These are phyloP conservation scores for Naso thynnoides DNA, from an alignment of 2,797 vertebrate genomes.

Conservation along the genomic window DNA sequence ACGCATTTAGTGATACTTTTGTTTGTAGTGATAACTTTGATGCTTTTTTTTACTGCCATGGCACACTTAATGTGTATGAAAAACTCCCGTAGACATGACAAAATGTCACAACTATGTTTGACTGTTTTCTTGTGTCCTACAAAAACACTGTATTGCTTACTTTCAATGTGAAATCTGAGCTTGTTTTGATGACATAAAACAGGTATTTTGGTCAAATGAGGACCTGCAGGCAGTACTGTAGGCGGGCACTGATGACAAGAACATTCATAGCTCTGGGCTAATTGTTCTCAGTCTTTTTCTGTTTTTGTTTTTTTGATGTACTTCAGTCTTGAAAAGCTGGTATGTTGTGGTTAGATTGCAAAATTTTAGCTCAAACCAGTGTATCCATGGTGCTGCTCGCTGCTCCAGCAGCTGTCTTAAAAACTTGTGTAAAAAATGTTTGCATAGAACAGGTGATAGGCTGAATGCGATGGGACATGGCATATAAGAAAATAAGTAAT, in stretches of 20 bases:
- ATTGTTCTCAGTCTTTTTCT: constrained; percentile 3
- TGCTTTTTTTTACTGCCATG: not conserved
- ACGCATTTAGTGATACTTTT: not conserved
- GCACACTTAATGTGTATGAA: not conserved
- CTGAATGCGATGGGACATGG: constrained; percentile 24
- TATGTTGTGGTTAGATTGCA: constrained; percentile 10
- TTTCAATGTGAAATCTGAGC: constrained; percentile 37
- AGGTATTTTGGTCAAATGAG: constrained; percentile 28
- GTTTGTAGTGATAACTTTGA: not conserved
- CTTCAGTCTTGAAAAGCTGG: not conserved
- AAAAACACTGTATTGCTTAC: constrained; percentile 29
- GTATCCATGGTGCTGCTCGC: not conserved
- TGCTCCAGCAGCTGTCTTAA: not conserved
- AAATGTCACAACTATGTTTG: constrained; percentile 24
- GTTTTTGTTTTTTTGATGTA: constrained; percentile 5
- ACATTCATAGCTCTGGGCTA: constrained; percentile 7
- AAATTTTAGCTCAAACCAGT: not conserved
- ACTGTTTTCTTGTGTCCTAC: constrained; percentile 11
- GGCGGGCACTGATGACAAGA: constrained; percentile 6
- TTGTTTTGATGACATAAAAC: constrained; percentile 56
- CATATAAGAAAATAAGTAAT: constrained; percentile 32
- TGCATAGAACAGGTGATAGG: not conserved
- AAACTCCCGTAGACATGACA: not conserved
- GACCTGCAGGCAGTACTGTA: not conserved
- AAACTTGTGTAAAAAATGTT: constrained; percentile 15